phyloP scores from a whole-genome alignment of 2,113 vertebrate species.

The Forbesichthys agassizii region DNA sequence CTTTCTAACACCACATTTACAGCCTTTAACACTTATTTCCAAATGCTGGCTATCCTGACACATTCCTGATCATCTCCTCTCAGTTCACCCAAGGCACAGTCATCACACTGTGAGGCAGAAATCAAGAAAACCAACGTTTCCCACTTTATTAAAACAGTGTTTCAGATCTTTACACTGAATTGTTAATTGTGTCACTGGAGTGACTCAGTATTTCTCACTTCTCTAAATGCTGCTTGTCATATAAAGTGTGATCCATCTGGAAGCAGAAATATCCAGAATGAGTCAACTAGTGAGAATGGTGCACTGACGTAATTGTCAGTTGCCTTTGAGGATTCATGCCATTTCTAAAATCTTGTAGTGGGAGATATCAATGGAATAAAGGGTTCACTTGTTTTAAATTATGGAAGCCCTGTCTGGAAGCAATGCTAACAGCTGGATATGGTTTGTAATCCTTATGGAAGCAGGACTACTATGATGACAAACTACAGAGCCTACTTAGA shows the following conservation, averaged over 20 bases:
- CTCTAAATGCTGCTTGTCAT: conserved; percentile 48
- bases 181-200: conserved; percentile 26
- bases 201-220: conserved; percentile 54
- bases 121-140: conserved; percentile 21
- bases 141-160: conserved; percentile 12
- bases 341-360: conserved; percentile 19
- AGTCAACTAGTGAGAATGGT: conserved; percentile 40
- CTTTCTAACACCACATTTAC: neutral
- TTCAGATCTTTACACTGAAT: conserved; percentile 19
- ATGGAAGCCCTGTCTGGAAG: conserved; percentile 20
- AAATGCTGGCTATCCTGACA: conserved; percentile 2
- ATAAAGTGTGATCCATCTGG: conserved; percentile 17
- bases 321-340: conserved; percentile 13
- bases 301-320: conserved; percentile 1
- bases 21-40: neutral
- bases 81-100: neutral
- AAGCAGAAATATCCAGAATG: conserved; percentile 34
- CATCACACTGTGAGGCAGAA: conserved; percentile 25
- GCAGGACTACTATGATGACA: neutral
- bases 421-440: conserved; percentile 10
- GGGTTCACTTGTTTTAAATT: conserved; percentile 27
- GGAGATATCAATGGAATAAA: conserved; percentile 19
- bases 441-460: conserved; percentile 17
- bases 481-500: no score
- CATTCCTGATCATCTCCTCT: conserved; percentile 4